Evolutionary conservation across 2,113 vertebrate species (phyloP).

Genomic region (Gasterosteus nipponicus): DNA sequence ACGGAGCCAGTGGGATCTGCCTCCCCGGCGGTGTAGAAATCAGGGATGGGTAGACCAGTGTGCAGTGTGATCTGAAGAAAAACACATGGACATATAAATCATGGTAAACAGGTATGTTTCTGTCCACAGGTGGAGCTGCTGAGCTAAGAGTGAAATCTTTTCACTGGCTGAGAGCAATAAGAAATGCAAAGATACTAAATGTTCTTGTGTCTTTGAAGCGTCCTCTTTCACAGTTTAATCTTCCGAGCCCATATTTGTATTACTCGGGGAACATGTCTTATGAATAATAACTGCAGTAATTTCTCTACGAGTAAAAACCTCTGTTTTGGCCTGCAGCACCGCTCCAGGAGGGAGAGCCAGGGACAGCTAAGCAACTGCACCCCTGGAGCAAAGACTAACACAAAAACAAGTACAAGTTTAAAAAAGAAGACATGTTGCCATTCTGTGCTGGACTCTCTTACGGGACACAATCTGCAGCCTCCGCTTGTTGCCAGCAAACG

Average conservation of each 20-base stretch:
- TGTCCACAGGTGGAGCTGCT: constrained; percentile 65
- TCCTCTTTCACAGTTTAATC: constrained; percentile 45
- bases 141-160: constrained; percentile 2
- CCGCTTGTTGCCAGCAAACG: not conserved
- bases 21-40: constrained; percentile 90
- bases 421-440: not conserved
- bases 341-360: not conserved
- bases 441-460: not conserved
- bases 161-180: constrained; percentile 23
- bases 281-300: constrained; percentile 16
- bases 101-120: not conserved
- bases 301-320: constrained; percentile 15
- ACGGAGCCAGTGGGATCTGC: constrained; percentile 81
- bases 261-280: constrained; percentile 9
- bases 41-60: constrained; percentile 93
- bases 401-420: not conserved
- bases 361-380: not conserved
- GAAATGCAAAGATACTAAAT: constrained; percentile 34
- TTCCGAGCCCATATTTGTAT: constrained; percentile 27
- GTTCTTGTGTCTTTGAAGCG: constrained; percentile 53
- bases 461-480: not conserved
- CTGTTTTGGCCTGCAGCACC: constrained; percentile 5
- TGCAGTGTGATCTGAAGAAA: constrained; percentile 92
- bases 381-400: not conserved
- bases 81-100: constrained; percentile 1